Base-by-base conservation (phyloP, 30 jellyfish, hydroid and myxozoan species). In the Aurelia aurita complex sp. Pacific region DNA sequence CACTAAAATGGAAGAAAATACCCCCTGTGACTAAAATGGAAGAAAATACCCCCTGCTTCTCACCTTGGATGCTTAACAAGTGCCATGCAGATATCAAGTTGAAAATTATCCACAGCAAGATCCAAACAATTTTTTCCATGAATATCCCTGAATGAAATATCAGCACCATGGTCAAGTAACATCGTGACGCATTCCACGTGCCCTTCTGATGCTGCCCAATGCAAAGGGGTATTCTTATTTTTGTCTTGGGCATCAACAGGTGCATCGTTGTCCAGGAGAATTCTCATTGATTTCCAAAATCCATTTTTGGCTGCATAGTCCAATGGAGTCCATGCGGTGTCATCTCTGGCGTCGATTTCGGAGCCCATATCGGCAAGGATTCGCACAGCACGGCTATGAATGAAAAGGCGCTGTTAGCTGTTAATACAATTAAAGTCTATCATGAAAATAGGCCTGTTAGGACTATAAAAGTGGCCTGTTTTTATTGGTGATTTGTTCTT, bases 231-330 rank as follows among this genome's bases (percentile, higher is more conserved):
- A 73, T 82, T 79, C 3, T 69, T 62, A 76, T 94, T 94, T 83
- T 94, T 89, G 77, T 94, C 97, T 18, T 57, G 33, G 5, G 97
- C 99, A 83, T 94, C 99, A 16, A 94, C 96, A 2, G 97, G 97
- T 7, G 97, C 99, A 80, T 90, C 99, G 63, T 94, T 94, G 42
- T 84, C 95, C 42, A 94, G 80, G 17, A 94, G 90, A 59, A 88
- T 54, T 16, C 62, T 65, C 81, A 89, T 84, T 42, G 96, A 77
- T 77, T 94, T 94, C 65, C 36, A 69, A 65, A 75, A 81, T 7
- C 99, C 99, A 80, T 89, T 52, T 52, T 80, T 88, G 23, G 99
- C 97, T 4, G 99, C 97, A 70, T 94, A 88, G 64, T 94, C 99
- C 19, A 94, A 85, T 0, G 99, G 99, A 15, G 99, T 94, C 99